Evolutionary conservation across 2,113 vertebrate species (phyloP), one percentile per base, ranked within the genome.

Genomic region (Nerophis ophidion): DNA sequence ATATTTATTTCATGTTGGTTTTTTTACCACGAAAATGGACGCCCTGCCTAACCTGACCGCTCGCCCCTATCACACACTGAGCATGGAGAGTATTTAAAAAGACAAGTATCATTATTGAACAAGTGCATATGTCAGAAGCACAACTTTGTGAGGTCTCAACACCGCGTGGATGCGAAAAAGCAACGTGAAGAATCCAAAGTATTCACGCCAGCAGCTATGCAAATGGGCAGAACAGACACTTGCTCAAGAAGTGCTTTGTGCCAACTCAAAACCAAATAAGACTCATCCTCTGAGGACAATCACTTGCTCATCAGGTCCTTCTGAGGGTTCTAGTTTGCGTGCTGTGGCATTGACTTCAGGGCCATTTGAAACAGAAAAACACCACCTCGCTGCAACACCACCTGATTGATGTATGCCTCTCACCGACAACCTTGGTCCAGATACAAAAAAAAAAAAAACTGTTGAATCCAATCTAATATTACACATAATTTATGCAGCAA

Each of bases 121-220:
- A 38, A 6, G 36, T 6, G 36, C 8, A 38, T 38, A 38, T 6
- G 8, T 6, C 36, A 38, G n/a, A n/a, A n/a, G 36, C 8, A 8
- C 36, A 38, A 38, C 1, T 38, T 38, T 6, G 8, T 38, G 36
- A 38, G 36, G 36, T 38, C 36, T 38, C 8, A 26, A 26, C 26
- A 26, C 3, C 26, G 49, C 5, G 10, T 3, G 49, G 17, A 9
- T 36, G 52, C n/a, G 52, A 16, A 54, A 9, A 38, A 11, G 52
- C 15, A 10, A 54, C 36, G 9, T 54, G 16, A 55, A 10, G 34
- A 38, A 55, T 55, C 34, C 5, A 10, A 55, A 55, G 1, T 40
- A 55, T 55, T 55, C 9, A 16, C 9, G 34, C 34, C 52, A 54
- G 34, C 52, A n/a, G 52, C 52, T 5, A 38, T 54, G 52, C 52